Evolutionary conservation across 1,140 invertebrate genomes (phyloP), one percentile per base, ranked within the genome.

Genomic region (Ooceraea biroi): DNA sequence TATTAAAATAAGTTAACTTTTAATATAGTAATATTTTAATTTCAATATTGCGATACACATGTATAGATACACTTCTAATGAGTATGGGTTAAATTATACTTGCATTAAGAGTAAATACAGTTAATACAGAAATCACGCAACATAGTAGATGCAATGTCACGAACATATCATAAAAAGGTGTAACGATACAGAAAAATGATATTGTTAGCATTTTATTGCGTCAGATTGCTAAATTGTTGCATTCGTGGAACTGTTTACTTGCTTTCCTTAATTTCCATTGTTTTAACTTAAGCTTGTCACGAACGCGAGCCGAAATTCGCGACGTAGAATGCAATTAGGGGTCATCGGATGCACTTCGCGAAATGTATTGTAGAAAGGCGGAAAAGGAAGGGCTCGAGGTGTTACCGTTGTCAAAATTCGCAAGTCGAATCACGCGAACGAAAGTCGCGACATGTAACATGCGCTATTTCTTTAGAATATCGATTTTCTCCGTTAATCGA

Each of bases 371-470:
- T 85, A 74, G 78, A 82, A 82, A 82, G 14, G 68, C 69, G 78
- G 58, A 69, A 87, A 82, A 61, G 66, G 46, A 25, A 36, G 30
- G 19, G 44, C 22, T 11, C 11, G 50, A 19, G 50, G 19, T 22
- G 19, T 27, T 11, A 41, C 60, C 85, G 84, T 82, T 80, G 41
- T 80, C 48, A 48, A 84, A 72, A 71, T 82, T 73, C 74, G 25
- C 48, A 41, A 85, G 61, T 80, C 85, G 10, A 57, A 57, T 66
- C 83, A 85, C 83, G 85, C 65, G 85, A 86, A 90, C 46, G 89
- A 89, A 91, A 91, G 90, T 74, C 19, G 60, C 30, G 30, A 8
- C 52, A 86, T 86, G 71, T 82, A 89, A 86, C 66, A 46, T 30
- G 10, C 41, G 14, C n/a, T 25, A 22, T 60, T 73, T 72, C 50